These are phyloP conservation scores for Bellardia bayeri DNA, from an alignment of 2,888 invertebrate species.

Conservation along the genomic window DNA sequence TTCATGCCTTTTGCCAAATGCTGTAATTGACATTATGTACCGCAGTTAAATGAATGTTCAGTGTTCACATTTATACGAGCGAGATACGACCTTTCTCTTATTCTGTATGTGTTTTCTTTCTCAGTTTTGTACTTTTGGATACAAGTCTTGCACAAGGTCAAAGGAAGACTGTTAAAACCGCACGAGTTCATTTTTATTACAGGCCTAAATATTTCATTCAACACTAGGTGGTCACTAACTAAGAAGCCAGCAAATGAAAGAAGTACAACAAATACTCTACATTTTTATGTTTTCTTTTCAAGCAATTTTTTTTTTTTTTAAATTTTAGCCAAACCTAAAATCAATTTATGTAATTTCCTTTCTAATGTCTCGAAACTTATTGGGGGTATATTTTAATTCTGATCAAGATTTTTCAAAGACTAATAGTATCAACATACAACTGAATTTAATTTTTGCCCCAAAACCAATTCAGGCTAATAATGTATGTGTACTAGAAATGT, in stretches of 20 bases:
- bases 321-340: neutral
- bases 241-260: constrained; percentile 10
- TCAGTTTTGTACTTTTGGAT: neutral
- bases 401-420: neutral
- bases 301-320: neutral
- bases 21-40: constrained; percentile 62
- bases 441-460: no score
- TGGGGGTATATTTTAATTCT: neutral
- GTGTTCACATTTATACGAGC: constrained; percentile 14
- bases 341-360: constrained; percentile 24
- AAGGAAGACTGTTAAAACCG: constrained; percentile 52
- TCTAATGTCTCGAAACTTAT: constrained; percentile 6
- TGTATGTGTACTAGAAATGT: no score
- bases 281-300: constrained; percentile 35
- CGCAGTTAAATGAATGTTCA: constrained; percentile 37
- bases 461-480: neutral
- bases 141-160: constrained; percentile 28
- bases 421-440: no score
- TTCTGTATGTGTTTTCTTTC: neutral
- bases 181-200: constrained; percentile 68
- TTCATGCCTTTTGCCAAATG: constrained; percentile 36
- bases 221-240: constrained; percentile 45
- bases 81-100: constrained; percentile 14
- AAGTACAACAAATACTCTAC: constrained; percentile 18
- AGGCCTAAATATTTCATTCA: constrained; percentile 46